These are phyloP conservation scores for Eudemis profundana DNA, from an alignment of 2,888 invertebrate species.

Conservation along the genomic window DNA sequence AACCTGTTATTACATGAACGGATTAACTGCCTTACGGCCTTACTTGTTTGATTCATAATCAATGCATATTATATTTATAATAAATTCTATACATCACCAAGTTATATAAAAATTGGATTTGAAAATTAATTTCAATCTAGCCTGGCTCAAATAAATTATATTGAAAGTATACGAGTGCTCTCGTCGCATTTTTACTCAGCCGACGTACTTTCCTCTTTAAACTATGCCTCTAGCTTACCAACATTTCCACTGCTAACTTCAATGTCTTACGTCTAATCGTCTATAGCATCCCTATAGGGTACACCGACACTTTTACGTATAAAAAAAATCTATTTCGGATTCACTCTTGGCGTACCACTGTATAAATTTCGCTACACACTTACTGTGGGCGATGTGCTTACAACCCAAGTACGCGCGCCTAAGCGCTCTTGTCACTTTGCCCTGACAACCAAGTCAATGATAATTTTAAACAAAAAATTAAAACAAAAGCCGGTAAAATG, in stretches of 20 bases:
- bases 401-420: slow-evolving; percentile 84
- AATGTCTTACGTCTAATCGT: slow-evolving; percentile 53
- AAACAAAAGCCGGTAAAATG: neutral
- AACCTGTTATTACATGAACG: too few species aligned
- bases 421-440: slow-evolving; percentile 83
- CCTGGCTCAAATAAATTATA: too few species aligned
- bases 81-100: too few species aligned
- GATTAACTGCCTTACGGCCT: too few species aligned
- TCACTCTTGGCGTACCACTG: slow-evolving; percentile 47
- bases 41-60: too few species aligned
- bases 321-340: slow-evolving; percentile 48
- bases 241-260: slow-evolving; percentile 45
- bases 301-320: slow-evolving; percentile 48
- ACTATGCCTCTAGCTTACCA: slow-evolving; percentile 46
- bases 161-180: slow-evolving; percentile 9
- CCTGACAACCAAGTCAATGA: slow-evolving; percentile 70
- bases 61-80: too few species aligned
- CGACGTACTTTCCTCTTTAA: slow-evolving; percentile 11
- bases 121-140: too few species aligned
- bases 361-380: slow-evolving; percentile 70
- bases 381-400: slow-evolving; percentile 85
- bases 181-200: slow-evolving; percentile 21
- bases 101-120: too few species aligned
- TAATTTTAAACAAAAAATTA: slow-evolving; percentile 26
- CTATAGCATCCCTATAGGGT: slow-evolving; percentile 57